Conservation (phyloP, 2,113 vertebrate species). For the Arizona elegans region DNA sequence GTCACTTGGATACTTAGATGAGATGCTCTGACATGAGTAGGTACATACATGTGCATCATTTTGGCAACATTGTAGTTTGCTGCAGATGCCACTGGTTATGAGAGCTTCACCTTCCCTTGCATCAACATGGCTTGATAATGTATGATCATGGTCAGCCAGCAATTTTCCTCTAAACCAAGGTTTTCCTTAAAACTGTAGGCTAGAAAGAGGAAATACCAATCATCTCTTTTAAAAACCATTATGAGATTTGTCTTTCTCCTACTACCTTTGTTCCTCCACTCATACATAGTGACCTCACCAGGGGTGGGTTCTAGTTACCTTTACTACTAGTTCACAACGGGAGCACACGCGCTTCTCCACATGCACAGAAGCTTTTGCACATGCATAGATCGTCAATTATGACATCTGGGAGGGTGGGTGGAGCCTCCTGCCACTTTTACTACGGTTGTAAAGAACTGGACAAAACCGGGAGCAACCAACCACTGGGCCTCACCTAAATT, state of each 20-base stretch:
- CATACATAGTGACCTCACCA: neutral
- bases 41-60: neutral
- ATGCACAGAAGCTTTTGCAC: too few relatives aligned
- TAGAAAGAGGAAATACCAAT: neutral
- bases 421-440: too few relatives aligned
- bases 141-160: neutral
- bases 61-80: neutral
- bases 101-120: neutral
- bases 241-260: neutral
- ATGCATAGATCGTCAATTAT: too few relatives aligned
- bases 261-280: neutral
- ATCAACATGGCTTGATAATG: neutral
- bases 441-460: too few relatives aligned
- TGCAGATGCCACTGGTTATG: neutral
- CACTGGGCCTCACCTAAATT: neutral
- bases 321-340: too few relatives aligned
- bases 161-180: neutral
- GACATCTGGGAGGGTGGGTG: too few relatives aligned
- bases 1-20: neutral
- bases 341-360: too few relatives aligned
- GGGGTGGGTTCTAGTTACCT: too few relatives aligned
- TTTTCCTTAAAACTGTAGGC: neutral
- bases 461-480: too few relatives aligned
- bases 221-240: neutral
- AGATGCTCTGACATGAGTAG: neutral